Percentiles rank a stretch among this genome's conserved stretches.
Evolutionary conservation across 2,113 vertebrate genomes (phyloP).

Genomic region (Paramormyrops kingsleyae): DNA sequence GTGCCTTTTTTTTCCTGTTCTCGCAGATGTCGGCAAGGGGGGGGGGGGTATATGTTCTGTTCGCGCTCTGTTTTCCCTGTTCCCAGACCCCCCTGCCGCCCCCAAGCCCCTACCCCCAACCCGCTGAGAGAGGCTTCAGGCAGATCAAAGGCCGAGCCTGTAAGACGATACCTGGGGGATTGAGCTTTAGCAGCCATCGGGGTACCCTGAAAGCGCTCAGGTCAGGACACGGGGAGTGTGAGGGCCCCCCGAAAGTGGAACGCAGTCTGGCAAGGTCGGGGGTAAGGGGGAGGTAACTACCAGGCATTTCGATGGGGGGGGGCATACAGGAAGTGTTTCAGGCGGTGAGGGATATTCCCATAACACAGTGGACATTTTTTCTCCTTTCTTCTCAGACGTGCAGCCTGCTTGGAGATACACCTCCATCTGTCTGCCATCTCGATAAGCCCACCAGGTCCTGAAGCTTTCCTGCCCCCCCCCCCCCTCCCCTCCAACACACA

Average conservation of each 20-base stretch:
- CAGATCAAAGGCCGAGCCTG: constrained; percentile 77
- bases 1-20: constrained; percentile 40
- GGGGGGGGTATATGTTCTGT: constrained; percentile 23
- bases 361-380: constrained; percentile 39
- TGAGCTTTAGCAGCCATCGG: constrained; percentile 81
- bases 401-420: constrained; percentile 33
- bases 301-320: constrained; percentile 46
- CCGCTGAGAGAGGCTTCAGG: constrained; percentile 58
- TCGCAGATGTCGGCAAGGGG: constrained; percentile 58
- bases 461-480: constrained; percentile 26
- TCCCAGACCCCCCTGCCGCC: background rate
- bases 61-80: constrained; percentile 63
- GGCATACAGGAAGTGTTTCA: constrained; percentile 57
- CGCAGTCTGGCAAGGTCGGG: constrained; percentile 63
- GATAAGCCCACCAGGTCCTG: constrained; percentile 31
- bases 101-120: constrained; percentile 37
- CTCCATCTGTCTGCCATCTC: constrained; percentile 50
- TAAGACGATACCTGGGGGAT: constrained; percentile 80
- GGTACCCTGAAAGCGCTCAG: constrained; percentile 76
- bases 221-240: constrained; percentile 66
- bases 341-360: constrained; percentile 52
- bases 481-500: background rate
- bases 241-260: constrained; percentile 75
- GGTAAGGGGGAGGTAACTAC: constrained; percentile 53
- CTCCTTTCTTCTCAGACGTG: constrained; percentile 22